A percentile compares a stretch with the other conserved stretches of the same genome.
Evolutionary conservation across 2,888 invertebrate species (phyloP).

Genomic region (Pristionchus maxplancki): DNA sequence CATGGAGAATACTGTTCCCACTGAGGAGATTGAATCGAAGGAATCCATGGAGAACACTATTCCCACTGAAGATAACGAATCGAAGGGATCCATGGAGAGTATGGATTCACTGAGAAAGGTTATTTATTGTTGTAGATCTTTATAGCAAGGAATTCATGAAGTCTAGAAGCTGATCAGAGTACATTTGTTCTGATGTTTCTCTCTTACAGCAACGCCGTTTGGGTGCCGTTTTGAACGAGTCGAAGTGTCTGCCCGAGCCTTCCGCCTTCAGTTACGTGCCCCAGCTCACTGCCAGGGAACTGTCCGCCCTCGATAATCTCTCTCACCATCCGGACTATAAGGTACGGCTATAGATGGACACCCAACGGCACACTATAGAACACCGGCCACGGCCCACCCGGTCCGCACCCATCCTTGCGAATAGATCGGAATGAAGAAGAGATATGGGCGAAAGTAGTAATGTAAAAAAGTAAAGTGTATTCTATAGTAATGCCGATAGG

Average conservation of each 20-base stretch:
- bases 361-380: too few species aligned
- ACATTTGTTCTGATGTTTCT: not conserved
- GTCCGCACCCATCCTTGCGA: too few species aligned
- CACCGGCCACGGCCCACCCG: too few species aligned
- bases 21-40: not conserved
- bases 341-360: not conserved
- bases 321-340: not conserved
- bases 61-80: not conserved
- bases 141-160: not conserved
- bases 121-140: too few species aligned
- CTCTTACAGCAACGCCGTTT: not conserved
- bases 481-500: too few species aligned
- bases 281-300: not conserved
- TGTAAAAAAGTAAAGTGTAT: too few species aligned
- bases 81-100: not conserved
- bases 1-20: not conserved
- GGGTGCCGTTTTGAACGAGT: not conserved
- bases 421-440: too few species aligned
- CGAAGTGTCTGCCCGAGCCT: not conserved
- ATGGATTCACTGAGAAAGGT: slow-evolving; percentile 16
- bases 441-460: too few species aligned
- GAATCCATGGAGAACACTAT: too few species aligned
- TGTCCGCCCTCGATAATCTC: not conserved
- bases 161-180: not conserved
- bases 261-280: not conserved